Percentiles rank a stretch among this genome's conserved stretches.
Evolutionary conservation across 2,113 vertebrate species (phyloP).

Genomic region (Lasiurus cinereus): DNA sequence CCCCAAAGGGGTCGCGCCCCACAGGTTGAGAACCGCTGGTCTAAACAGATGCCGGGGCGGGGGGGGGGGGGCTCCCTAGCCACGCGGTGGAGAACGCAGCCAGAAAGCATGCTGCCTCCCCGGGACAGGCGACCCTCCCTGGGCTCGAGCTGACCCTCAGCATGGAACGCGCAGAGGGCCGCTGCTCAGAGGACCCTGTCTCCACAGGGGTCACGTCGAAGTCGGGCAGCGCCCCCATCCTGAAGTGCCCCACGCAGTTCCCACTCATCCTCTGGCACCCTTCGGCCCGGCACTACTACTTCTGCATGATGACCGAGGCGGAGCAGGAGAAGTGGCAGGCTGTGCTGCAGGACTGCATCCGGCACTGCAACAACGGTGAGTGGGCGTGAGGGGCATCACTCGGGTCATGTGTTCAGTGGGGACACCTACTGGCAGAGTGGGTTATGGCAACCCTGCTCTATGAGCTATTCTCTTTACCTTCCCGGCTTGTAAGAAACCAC

Average conservation of each 20-base stretch:
- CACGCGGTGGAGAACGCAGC: not conserved
- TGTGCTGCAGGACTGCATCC: conserved; percentile 95
- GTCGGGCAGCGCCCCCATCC: conserved; percentile 86
- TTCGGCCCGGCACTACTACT: conserved; percentile 93
- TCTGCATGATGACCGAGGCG: conserved; percentile 95
- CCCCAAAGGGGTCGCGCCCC: too few relatives aligned
- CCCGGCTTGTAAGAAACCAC: not conserved
- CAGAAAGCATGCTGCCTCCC: not conserved
- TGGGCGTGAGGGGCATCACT: rapidly evolving
- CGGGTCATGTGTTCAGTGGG: not conserved
- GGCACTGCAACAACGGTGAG: conserved; percentile 96
- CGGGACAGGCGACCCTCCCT: not conserved
- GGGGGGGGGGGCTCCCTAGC: too few relatives aligned
- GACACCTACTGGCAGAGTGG: conserved; percentile 18
- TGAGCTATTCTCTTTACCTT: not conserved
- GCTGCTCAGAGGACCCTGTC: not conserved
- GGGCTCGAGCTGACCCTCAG: not conserved
- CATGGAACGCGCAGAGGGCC: not conserved
- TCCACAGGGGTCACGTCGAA: conserved; percentile 91
- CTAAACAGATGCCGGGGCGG: not conserved
- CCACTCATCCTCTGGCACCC: conserved; percentile 97
- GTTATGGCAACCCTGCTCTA: conserved; percentile 48
- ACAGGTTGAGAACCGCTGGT: too few relatives aligned
- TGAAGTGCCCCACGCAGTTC: conserved; percentile 93
- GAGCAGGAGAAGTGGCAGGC: conserved; percentile 96